Percentiles rank a stretch among this genome's conserved stretches.
Evolutionary conservation across 2,113 vertebrate genomes (phyloP).

Genomic region (Gobio gobio): DNA sequence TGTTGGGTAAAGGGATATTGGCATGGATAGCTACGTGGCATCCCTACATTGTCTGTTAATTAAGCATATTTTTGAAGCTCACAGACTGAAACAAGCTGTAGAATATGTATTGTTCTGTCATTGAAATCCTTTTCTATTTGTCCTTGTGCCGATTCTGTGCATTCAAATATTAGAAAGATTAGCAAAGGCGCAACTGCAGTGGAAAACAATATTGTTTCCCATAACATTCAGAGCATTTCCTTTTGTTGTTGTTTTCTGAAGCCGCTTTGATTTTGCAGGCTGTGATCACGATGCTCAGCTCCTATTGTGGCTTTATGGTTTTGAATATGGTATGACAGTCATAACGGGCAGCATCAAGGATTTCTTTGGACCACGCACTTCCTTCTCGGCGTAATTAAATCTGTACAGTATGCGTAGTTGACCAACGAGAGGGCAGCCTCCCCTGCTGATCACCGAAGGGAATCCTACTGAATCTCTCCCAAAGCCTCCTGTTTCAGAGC

Average conservation of each 20-base stretch:
- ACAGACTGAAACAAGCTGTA: not conserved
- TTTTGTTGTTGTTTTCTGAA: conserved; percentile 60
- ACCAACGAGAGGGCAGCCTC: conserved; percentile 62
- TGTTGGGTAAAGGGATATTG: not conserved
- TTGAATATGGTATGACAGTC: conserved; percentile 52
- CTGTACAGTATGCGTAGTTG: conserved; percentile 59
- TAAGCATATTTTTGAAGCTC: conserved; percentile 18
- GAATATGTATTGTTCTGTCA: not conserved
- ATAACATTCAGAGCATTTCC: conserved; percentile 46
- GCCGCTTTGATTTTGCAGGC: conserved; percentile 34
- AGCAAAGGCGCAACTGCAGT: conserved; percentile 23
- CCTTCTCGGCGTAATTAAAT: conserved; percentile 66
- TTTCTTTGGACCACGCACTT: conserved; percentile 48
- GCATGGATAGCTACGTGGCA: not conserved
- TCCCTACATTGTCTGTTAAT: not conserved
- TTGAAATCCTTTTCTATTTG: conserved; percentile 23
- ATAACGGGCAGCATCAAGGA: conserved; percentile 57
- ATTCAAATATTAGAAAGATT: conserved; percentile 18
- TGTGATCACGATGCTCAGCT: conserved; percentile 54
- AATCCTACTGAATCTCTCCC: conserved; percentile 64
- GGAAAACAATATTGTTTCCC: conserved; percentile 52
- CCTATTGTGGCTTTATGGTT: conserved; percentile 54
- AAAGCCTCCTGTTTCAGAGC: conserved; percentile 69
- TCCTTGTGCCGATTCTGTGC: conserved; percentile 9
- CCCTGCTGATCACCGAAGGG: conserved; percentile 65